Conservation (phyloP, 2,797 vertebrate species). For the Trachops cirrhosus region DNA sequence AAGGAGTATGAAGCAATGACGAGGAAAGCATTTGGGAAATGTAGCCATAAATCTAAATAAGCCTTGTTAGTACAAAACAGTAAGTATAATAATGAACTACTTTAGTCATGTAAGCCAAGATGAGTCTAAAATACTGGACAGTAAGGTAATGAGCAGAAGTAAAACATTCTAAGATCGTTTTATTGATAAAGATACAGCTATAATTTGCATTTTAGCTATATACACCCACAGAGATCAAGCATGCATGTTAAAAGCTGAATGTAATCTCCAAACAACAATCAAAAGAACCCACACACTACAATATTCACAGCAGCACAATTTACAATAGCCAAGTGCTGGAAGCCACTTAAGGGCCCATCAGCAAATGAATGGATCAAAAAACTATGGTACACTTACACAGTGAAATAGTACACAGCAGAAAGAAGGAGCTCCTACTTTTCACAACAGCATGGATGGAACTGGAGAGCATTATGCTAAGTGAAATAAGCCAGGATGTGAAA, state of each 20-base stretch:
- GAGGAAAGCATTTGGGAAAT: background rate
- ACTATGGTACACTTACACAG: too few relatives aligned
- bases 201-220: background rate
- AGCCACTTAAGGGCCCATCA: too few relatives aligned
- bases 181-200: background rate
- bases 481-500: too few relatives aligned
- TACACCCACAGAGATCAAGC: background rate
- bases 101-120: background rate
- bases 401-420: too few relatives aligned
- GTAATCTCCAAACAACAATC: background rate
- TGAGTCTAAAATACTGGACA: background rate
- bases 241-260: background rate
- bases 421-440: too few relatives aligned
- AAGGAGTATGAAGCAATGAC: background rate
- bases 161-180: background rate
- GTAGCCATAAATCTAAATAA: background rate
- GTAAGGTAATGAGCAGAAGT: background rate
- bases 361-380: too few relatives aligned
- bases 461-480: too few relatives aligned
- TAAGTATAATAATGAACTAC: background rate
- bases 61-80: background rate
- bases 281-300: too few relatives aligned
- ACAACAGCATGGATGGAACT: too few relatives aligned
- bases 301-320: too few relatives aligned
- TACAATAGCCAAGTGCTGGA: too few relatives aligned